Percentiles rank a stretch among this genome's conserved stretches.
Conservation (phyloP, 2,113 vertebrate species). For the Saccopteryx bilineata region DNA sequence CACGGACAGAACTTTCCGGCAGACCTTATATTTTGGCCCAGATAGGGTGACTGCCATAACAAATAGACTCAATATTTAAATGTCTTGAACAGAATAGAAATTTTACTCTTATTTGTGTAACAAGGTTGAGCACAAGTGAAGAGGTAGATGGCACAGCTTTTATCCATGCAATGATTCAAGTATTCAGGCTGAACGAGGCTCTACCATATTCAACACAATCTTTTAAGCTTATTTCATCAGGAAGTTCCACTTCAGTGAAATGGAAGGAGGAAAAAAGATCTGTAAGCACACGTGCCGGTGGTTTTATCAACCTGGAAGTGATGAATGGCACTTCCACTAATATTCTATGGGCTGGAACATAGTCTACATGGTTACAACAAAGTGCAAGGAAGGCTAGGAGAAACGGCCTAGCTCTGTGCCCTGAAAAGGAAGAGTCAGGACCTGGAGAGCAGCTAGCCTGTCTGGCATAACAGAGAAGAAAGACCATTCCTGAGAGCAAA, state of each 20-base stretch:
- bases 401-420: not conserved
- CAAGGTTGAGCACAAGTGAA: not conserved
- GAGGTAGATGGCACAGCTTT: not conserved
- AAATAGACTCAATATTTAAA: not conserved
- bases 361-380: not conserved
- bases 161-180: not conserved
- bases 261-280: not conserved
- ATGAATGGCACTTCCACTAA: not conserved
- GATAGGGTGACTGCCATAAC: not conserved
- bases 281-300: not conserved
- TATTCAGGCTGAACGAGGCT: not conserved
- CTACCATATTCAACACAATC: not conserved
- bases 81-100: not conserved
- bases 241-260: not conserved
- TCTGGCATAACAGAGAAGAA: not conserved
- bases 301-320: not conserved
- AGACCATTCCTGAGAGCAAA: not conserved
- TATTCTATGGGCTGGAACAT: not conserved
- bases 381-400: not conserved
- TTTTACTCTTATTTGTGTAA: not conserved
- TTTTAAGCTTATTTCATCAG: not conserved
- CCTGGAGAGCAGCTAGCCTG: not conserved
- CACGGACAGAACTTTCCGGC: too few relatives aligned
- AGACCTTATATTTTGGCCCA: not conserved
- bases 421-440: not conserved